These are phyloP conservation scores for Choloepus hoffmanni DNA, from an alignment of 2,113 vertebrate species.

Conservation along the genomic window DNA sequence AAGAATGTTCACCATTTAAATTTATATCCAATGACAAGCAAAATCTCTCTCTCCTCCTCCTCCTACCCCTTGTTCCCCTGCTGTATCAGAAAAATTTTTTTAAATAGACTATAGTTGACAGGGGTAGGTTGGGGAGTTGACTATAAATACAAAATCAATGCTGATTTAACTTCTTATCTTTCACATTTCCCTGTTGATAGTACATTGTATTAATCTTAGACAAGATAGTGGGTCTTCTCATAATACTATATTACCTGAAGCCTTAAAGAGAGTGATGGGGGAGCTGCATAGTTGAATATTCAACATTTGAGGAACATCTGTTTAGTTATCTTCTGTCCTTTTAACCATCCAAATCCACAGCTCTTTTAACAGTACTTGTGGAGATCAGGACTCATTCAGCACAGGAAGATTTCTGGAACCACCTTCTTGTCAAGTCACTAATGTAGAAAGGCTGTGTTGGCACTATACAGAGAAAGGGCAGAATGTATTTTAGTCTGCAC, in stretches of 20 bases:
- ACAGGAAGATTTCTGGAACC: background rate
- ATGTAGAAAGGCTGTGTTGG: slow-evolving; percentile 19
- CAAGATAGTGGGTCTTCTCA: background rate
- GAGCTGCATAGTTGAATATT: slow-evolving; percentile 13
- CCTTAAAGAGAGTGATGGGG: background rate
- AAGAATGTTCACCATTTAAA: background rate
- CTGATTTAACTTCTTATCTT: background rate
- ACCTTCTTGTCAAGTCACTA: background rate
- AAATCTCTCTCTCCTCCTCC: background rate
- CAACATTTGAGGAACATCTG: background rate
- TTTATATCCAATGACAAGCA: background rate
- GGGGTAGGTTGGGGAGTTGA: background rate
- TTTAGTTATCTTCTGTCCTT: slow-evolving; percentile 24
- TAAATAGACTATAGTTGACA: slow-evolving; percentile 13
- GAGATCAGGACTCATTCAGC: background rate
- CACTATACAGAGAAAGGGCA: background rate
- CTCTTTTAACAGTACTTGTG: background rate
- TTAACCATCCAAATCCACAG: background rate
- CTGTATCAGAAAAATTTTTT: background rate
- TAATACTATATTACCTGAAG: slow-evolving; percentile 36
- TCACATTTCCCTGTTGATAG: background rate
- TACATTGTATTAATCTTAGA: slow-evolving; percentile 6
- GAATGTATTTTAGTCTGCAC: background rate
- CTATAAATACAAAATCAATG: background rate
- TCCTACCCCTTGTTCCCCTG: background rate